These are phyloP conservation scores for Nephila pilipes DNA, from an alignment of 1,140 invertebrate genomes.

Conservation along the genomic window DNA sequence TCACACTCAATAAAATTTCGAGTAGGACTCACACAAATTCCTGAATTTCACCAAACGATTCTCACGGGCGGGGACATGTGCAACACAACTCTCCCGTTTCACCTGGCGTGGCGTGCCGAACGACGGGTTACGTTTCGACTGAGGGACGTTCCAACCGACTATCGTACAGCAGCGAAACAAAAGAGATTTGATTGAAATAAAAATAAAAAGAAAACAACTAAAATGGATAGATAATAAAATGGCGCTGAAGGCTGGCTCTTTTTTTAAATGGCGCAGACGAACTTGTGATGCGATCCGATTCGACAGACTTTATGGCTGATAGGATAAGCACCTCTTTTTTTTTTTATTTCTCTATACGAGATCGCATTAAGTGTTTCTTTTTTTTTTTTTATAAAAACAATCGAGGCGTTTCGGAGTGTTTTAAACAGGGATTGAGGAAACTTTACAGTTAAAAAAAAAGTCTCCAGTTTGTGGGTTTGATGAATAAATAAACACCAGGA, in stretches of 20 bases:
- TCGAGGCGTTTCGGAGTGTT: not conserved
- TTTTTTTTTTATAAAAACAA: not conserved
- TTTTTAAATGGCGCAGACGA: constrained; percentile 53
- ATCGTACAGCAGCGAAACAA: constrained; percentile 29
- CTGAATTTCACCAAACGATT: not conserved
- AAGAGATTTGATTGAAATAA: constrained; percentile 63
- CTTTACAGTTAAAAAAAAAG: not conserved
- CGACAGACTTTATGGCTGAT: constrained; percentile 15
- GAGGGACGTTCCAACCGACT: not conserved
- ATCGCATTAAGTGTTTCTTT: not conserved
- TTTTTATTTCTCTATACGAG: not conserved
- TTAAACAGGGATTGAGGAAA: not conserved
- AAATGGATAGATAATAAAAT: constrained; percentile 58
- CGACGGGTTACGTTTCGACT: constrained; percentile 13
- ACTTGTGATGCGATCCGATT: constrained; percentile 46
- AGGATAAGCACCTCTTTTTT: not conserved
- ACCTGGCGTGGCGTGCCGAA: constrained; percentile 39
- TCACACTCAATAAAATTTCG: constrained; percentile 21
- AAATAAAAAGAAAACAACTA: constrained; percentile 29
- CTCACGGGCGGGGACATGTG: not conserved
- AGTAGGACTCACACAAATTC: not conserved
- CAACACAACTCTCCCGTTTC: not conserved
- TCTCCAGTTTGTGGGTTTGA: not conserved
- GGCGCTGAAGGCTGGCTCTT: constrained; percentile 29
- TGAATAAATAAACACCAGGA: not conserved